Evolutionary conservation across 2,797 vertebrate species (phyloP), one percentile per base, ranked within the genome.

Genomic region (Orientallactaga sibirica): DNA sequence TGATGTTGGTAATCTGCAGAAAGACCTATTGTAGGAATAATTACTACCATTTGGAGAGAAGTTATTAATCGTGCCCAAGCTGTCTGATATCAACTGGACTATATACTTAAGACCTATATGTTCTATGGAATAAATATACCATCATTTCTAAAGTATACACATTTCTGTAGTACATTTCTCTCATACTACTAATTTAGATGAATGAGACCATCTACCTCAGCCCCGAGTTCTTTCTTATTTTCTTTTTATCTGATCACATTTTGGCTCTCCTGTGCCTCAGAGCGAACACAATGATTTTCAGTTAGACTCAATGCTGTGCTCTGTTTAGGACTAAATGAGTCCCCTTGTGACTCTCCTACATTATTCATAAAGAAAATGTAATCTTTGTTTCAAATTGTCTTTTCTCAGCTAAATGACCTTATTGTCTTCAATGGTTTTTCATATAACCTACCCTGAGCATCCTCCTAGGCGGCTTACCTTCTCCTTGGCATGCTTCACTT

Each of bases 151-250:
- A 86, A 79, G 16, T 68, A 48, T 6, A 6, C 18, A 29, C 55
- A 87, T 88, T 87, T 89, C 22, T 78, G 41, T 64, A 25, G 33
- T 86, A 22, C 7, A 11, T 73, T 88, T 88, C 79, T 91, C 29
- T 83, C 62, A 3, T 61, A 77, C 37, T 89, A 2, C 37, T 33
- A 77, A n/a, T 8, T 20, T 41, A 70, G 24, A 85, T 29, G 61
- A 33, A 19, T 68, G 62, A 78, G 52, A 66, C 20, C 29, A 86
- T 29, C 24, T 27, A 86, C 62, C 16, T 87, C 66, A 85, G 3
- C 37, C 2, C 89, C 2, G 48, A 89, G 55, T 7, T 79, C 6
- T 92, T 62, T 22, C 12, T 66, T 66, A 0, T 16, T 48, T 25
- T 12, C 9, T 48, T 25, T 12, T 24, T 66, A 2, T 43, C 22